Evolutionary conservation across 2,113 vertebrate genomes (phyloP).

Genomic region (Stegostoma tigrinum): DNA sequence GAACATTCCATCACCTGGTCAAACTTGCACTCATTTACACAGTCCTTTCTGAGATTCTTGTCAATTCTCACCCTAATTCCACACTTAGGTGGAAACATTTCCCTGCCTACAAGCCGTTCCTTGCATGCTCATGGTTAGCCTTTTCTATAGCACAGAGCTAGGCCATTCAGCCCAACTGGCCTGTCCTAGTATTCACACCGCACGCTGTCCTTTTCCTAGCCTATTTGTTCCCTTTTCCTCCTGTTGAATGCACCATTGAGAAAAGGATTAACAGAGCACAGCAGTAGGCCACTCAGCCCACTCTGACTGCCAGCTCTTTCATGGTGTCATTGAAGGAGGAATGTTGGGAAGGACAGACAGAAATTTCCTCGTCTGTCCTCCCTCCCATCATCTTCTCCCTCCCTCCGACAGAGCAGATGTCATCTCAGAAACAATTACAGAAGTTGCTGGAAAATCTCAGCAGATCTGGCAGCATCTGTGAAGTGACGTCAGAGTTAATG

Average conservation of each 20-base stretch:
- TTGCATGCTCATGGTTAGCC: not conserved
- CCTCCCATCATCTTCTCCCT: no score
- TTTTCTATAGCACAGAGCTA: not conserved
- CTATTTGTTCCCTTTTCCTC: not conserved
- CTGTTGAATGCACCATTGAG: not conserved
- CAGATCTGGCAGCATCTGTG: no score
- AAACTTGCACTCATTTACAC: not conserved
- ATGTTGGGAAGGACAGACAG: no score
- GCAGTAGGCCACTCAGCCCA: not conserved
- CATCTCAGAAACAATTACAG: no score
- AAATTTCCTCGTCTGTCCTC: no score
- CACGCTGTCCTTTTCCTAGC: not conserved
- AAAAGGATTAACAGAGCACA: not conserved
- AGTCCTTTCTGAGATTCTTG: not conserved
- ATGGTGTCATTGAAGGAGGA: no score
- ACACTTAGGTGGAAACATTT: not conserved
- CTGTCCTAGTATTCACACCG: not conserved
- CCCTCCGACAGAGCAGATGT: no score
- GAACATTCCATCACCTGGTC: not conserved
- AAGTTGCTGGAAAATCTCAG: no score
- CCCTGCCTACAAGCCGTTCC: not conserved
- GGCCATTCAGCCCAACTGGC: not conserved
- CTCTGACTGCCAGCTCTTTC: not conserved
- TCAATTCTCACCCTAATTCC: not conserved
- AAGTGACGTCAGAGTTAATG: no score